A percentile compares a stretch with the other conserved stretches of the same genome.
Evolutionary conservation across 2,113 vertebrate genomes (phyloP).

Genomic region (Cygnus atratus): DNA sequence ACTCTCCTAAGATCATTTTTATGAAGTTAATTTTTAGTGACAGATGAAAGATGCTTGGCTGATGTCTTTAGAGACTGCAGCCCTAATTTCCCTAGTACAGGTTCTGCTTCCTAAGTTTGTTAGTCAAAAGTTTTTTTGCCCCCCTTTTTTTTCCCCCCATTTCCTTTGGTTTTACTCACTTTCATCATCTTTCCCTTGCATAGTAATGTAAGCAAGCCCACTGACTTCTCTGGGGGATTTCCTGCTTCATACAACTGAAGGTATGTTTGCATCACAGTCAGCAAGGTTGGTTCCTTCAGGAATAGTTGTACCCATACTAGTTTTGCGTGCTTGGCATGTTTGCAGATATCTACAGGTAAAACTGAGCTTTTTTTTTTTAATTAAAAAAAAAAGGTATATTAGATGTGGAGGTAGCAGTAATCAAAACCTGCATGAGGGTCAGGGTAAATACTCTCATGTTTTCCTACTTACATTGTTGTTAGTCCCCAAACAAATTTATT

Average conservation of each 20-base stretch:
- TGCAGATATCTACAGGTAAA: not conserved
- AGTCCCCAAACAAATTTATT: not conserved
- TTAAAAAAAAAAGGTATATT: not conserved
- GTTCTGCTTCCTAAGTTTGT: not conserved
- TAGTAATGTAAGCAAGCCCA: not conserved
- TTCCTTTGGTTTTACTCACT: not conserved
- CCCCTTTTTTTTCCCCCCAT: not conserved
- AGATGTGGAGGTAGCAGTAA: not conserved
- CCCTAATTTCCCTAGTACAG: not conserved
- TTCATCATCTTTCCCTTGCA: not conserved
- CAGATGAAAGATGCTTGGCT: slow-evolving; percentile 38
- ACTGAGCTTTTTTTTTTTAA: not conserved
- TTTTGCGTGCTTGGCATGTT: not conserved
- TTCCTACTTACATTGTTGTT: not conserved
- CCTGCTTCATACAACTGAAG: not conserved
- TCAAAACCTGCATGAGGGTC: not conserved
- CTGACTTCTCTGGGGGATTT: not conserved
- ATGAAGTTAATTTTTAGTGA: slow-evolving; percentile 56
- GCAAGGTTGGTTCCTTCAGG: not conserved
- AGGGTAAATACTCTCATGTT: not conserved
- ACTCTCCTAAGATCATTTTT: slow-evolving; percentile 37
- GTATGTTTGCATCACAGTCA: not conserved
- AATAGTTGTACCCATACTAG: not conserved
- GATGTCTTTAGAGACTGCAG: slow-evolving; percentile 11
- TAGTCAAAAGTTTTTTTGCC: not conserved